Evolutionary conservation across 2,113 vertebrate genomes (phyloP).

Genomic region (Dicrurus megarhynchus): DNA sequence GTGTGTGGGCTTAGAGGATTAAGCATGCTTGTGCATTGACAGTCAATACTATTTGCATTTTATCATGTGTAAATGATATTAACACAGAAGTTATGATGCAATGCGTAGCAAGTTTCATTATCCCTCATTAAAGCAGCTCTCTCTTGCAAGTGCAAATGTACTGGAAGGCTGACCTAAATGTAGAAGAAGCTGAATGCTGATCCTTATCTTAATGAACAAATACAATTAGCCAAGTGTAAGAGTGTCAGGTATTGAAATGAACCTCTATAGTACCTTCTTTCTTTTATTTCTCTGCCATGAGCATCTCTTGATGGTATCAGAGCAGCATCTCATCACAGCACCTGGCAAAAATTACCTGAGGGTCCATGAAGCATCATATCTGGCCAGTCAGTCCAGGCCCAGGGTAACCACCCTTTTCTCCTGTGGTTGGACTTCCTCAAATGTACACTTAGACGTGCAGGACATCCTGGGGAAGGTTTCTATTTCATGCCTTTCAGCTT

Average conservation of each 20-base stretch:
- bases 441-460: background rate
- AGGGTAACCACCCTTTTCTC: background rate
- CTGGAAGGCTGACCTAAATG: conserved; percentile 62
- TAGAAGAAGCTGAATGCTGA: conserved; percentile 54
- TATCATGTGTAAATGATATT: conserved; percentile 59
- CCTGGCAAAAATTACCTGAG: background rate
- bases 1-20: conserved; percentile 36
- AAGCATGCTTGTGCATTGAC: conserved; percentile 4
- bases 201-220: conserved; percentile 61
- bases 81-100: conserved; percentile 54
- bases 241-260: conserved; percentile 59
- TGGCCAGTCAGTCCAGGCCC: background rate
- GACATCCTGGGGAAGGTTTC: background rate
- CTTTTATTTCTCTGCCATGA: conserved; percentile 41
- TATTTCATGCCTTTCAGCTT: background rate
- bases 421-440: background rate
- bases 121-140: conserved; percentile 54
- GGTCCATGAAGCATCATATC: background rate
- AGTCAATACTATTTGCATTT: conserved; percentile 55
- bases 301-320: conserved; percentile 39
- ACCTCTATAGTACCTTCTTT: conserved; percentile 28
- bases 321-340: background rate
- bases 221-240: conserved; percentile 59
- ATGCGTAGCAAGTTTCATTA: conserved; percentile 26
- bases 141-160: conserved; percentile 62